Percentiles rank a stretch among this genome's conserved stretches.
phyloP scores from a whole-genome alignment of 2,113 vertebrate species.

The Sturnira hondurensis region DNA sequence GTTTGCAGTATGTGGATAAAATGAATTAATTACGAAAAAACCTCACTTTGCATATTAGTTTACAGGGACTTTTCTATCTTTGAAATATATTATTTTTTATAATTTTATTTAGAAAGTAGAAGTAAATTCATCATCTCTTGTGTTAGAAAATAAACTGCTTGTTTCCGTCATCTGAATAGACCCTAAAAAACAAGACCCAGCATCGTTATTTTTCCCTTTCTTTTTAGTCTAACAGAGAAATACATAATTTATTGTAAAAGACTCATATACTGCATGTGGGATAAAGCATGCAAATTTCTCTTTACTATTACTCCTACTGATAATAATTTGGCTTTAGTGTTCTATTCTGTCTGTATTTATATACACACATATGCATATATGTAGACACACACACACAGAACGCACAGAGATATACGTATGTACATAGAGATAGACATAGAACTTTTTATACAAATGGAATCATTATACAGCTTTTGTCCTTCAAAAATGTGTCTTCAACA shows the following conservation, averaged over 20 bases:
- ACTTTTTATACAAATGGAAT: neutral
- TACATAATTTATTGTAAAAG: neutral
- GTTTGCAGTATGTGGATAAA: neutral
- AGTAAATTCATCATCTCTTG: neutral
- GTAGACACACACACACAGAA: neutral
- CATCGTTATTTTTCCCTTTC: neutral
- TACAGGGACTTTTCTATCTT: neutral
- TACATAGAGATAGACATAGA: neutral
- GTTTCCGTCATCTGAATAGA: neutral
- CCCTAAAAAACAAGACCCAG: neutral
- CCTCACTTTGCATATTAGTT: neutral
- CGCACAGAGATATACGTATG: neutral
- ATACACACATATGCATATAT: neutral
- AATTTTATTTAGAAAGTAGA: neutral
- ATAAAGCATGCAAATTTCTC: neutral
- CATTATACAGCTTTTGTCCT: neutral
- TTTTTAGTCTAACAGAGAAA: neutral
- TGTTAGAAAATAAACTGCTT: neutral
- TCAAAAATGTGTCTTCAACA: neutral
- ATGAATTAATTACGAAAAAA: neutral
- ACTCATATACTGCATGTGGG: neutral
- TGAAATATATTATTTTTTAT: neutral
- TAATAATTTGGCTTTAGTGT: neutral
- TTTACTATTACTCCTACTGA: neutral
- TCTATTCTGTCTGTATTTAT: neutral